phyloP scores from a whole-genome alignment of 2,113 vertebrate species.

The Salvator merianae region DNA sequence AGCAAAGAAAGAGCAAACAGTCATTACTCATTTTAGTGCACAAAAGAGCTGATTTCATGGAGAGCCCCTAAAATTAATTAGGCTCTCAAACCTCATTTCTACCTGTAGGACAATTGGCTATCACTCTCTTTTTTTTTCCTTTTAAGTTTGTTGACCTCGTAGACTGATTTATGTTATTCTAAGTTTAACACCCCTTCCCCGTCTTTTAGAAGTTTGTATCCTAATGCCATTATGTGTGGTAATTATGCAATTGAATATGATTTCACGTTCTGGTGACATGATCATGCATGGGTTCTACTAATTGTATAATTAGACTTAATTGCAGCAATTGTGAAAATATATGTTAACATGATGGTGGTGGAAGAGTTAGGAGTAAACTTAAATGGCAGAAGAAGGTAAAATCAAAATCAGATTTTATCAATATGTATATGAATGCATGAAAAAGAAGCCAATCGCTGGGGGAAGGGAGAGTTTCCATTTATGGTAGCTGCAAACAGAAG shows the following conservation, averaged over 20 bases:
- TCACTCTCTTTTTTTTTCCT: neutral
- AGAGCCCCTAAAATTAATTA: conserved; percentile 7
- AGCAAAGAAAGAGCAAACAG: neutral
- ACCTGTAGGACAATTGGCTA: conserved; percentile 4
- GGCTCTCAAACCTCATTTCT: conserved; percentile 21
- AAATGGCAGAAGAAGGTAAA: conserved; percentile 37
- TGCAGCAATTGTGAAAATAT: conserved; percentile 70
- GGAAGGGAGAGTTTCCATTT: neutral
- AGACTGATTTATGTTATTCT: conserved; percentile 28
- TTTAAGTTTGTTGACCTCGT: neutral
- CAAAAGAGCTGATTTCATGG: neutral
- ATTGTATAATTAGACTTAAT: conserved; percentile 77
- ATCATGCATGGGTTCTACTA: conserved; percentile 68
- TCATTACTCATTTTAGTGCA: conserved; percentile 2
- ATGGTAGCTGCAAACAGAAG: neutral
- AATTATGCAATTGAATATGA: conserved; percentile 75
- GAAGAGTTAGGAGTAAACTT: conserved; percentile 25
- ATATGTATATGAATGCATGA: neutral
- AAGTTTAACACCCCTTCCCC: conserved; percentile 54
- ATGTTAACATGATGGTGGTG: conserved; percentile 61
- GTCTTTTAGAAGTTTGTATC: conserved; percentile 70
- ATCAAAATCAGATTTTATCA: conserved; percentile 19
- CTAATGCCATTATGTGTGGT: conserved; percentile 68
- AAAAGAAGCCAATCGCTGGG: neutral
- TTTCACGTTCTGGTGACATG: conserved; percentile 69